Evolutionary conservation across 2,888 invertebrate species (phyloP).

Genomic region (Sphecodes monilicornis): DNA sequence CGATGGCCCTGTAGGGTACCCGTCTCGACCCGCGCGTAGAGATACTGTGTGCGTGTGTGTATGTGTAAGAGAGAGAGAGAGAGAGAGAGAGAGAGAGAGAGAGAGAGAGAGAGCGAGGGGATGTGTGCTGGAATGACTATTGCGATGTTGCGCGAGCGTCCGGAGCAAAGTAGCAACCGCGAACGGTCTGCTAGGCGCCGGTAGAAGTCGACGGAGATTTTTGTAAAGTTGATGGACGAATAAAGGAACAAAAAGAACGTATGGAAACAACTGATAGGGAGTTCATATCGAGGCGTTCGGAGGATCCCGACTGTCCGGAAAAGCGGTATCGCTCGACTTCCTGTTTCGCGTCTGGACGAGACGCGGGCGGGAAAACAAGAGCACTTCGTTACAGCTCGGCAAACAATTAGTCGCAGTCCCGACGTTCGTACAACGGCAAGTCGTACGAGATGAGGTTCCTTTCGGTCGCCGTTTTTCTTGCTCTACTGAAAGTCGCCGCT

Average conservation of each 20-base stretch:
- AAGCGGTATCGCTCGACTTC: constrained; percentile 47
- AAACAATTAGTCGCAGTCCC: background rate
- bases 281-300: background rate
- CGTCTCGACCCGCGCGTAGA: background rate
- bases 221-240: constrained; percentile 20
- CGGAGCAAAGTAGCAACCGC: background rate
- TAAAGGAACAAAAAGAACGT: constrained; percentile 9
- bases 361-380: background rate
- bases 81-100: background rate
- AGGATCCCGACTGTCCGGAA: background rate
- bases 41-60: background rate
- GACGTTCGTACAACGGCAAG: background rate
- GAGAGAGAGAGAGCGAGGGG: background rate
- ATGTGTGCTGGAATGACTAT: background rate
- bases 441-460: background rate
- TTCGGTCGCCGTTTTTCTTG: background rate
- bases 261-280: background rate
- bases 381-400: background rate
- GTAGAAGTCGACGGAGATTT: background rate
- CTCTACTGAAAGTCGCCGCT: background rate
- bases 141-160: background rate
- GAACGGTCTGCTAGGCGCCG: background rate
- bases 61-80: background rate
- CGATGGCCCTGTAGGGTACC: background rate
- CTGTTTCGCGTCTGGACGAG: constrained; percentile 33